A percentile compares a stretch with the other conserved stretches of the same genome.
phyloP scores from a whole-genome alignment of 2,113 vertebrate genomes.

The Crotalus viridis region DNA sequence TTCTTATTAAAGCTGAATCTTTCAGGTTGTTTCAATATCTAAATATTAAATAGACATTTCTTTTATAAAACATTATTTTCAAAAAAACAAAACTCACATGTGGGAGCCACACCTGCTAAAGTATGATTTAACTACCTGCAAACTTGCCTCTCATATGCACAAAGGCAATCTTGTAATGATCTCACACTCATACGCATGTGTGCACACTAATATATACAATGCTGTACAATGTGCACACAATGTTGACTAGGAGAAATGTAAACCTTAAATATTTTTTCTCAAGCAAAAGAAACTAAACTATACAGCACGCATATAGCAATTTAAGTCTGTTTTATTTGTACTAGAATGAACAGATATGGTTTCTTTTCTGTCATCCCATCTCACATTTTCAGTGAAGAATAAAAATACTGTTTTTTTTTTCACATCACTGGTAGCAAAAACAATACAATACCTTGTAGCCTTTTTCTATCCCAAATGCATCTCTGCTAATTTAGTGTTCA shows the following conservation, averaged over 20 bases:
- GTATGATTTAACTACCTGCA: neutral
- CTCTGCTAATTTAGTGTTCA: neutral
- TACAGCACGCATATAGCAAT: neutral
- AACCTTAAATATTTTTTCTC: neutral
- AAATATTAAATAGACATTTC: neutral
- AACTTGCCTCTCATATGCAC: neutral
- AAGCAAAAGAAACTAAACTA: neutral
- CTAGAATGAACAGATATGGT: neutral
- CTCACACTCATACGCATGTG: neutral
- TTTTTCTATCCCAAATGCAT: slow-evolving; percentile 15
- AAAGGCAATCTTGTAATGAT: neutral
- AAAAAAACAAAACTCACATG: neutral
- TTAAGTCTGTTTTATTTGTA: neutral
- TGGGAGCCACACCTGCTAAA: neutral
- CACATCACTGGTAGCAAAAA: neutral
- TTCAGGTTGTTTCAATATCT: neutral
- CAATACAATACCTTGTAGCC: neutral
- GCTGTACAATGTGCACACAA: neutral
- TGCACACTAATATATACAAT: neutral
- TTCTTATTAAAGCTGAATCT: neutral
- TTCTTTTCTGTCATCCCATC: neutral
- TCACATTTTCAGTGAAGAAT: neutral
- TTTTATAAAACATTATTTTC: neutral
- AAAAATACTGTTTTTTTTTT: neutral
- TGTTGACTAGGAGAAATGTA: neutral